Evolutionary conservation across 2,797 vertebrate species (phyloP).

Genomic region (Gouania willdenowi): DNA sequence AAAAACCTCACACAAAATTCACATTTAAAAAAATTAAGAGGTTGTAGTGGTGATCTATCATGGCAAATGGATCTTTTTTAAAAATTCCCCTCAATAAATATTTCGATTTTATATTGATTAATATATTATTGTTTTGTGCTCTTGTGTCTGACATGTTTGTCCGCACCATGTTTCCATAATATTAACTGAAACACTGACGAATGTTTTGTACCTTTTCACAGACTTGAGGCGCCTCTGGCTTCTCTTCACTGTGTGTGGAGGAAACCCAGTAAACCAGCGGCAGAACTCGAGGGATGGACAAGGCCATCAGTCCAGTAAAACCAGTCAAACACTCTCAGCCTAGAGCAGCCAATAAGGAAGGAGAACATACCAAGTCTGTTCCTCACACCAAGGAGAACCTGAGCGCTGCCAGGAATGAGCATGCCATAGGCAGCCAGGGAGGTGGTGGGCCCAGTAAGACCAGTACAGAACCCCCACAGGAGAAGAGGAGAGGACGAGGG

Average conservation of each 20-base stretch:
- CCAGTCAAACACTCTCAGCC: conserved; percentile 54
- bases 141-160: too few species aligned
- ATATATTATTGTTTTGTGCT: too few species aligned
- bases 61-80: too few species aligned
- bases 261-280: conserved; percentile 23
- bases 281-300: conserved; percentile 64
- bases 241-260: conserved; percentile 40
- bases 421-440: conserved; percentile 28
- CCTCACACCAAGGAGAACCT: conserved; percentile 48
- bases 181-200: too few species aligned
- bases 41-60: too few species aligned
- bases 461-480: conserved; percentile 55
- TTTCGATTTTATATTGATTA: too few species aligned
- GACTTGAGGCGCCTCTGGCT: conserved; percentile 36
- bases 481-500: conserved; percentile 68
- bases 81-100: too few species aligned
- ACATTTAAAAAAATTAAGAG: too few species aligned
- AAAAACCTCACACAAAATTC: too few species aligned
- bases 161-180: too few species aligned
- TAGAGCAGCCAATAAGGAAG: conserved; percentile 51
- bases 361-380: conserved; percentile 42
- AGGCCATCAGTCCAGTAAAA: conserved; percentile 58
- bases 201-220: too few species aligned
- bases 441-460: conserved; percentile 38
- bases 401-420: conserved; percentile 47